Percentiles rank a stretch among this genome's conserved stretches.
Evolutionary conservation across 2,888 invertebrate species (phyloP).

Genomic region (Herminia tarsipennalis): DNA sequence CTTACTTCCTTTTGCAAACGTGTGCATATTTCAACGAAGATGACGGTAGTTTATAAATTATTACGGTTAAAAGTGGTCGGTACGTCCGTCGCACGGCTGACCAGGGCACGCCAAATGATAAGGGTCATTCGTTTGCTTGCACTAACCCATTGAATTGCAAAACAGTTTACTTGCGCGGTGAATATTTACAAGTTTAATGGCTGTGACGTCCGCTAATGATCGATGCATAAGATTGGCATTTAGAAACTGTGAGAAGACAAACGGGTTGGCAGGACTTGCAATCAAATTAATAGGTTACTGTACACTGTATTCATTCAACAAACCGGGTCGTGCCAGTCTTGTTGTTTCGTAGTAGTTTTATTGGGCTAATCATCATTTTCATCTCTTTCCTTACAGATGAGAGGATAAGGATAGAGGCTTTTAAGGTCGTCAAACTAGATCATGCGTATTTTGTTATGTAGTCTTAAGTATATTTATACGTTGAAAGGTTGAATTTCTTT

Average conservation of each 20-base stretch:
- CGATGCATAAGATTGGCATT: slow-evolving; percentile 65
- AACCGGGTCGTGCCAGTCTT: no score
- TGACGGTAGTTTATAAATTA: slow-evolving; percentile 49
- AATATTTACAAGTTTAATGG: slow-evolving; percentile 76
- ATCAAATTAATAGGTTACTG: background rate
- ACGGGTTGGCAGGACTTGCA: slow-evolving; percentile 44
- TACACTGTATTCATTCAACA: background rate
- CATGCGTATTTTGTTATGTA: no score
- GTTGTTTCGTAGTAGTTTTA: no score
- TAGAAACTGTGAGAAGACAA: slow-evolving; percentile 60
- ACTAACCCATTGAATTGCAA: slow-evolving; percentile 75
- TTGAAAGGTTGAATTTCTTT: no score
- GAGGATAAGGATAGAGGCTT: background rate
- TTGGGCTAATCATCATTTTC: no score
- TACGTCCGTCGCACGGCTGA: slow-evolving; percentile 39
- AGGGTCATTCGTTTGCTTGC: slow-evolving; percentile 72
- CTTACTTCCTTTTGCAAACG: no score
- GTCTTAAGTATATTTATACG: no score
- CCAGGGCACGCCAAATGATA: slow-evolving; percentile 51
- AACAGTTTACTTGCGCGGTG: slow-evolving; percentile 67
- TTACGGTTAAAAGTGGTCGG: slow-evolving; percentile 46
- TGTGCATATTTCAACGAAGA: slow-evolving; percentile 41
- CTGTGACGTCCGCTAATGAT: slow-evolving; percentile 65
- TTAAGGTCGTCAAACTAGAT: background rate
- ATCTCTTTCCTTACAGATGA: no score